Base-by-base conservation (phyloP, 2,888 invertebrate genomes). In the Mythimna ferrago region DNA sequence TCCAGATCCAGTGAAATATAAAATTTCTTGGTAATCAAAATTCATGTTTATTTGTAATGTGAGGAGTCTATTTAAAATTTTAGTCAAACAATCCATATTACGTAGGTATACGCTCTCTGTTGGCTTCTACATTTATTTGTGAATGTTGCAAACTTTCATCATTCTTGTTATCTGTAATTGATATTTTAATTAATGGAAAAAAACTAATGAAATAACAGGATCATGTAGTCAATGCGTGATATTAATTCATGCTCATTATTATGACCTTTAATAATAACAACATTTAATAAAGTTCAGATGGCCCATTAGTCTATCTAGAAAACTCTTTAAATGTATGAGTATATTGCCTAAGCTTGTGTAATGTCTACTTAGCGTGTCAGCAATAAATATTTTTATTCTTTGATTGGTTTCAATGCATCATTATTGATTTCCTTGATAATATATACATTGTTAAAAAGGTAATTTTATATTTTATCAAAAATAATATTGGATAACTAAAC, bases 1-100 rank as follows among this genome's bases (percentile, higher is more conserved):
- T 53, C 62, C 65, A 35, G 72, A 21, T 19, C 62, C 78, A 2
- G 53, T n/a, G 2, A 67, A 1, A 78, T 32, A 58, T 1, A 76
- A 6, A 38, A 68, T 16, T 1, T 70, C 60, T 38, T 38, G 14
- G 26, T 77, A 60, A 41, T 44, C 11, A 5, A 77, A 19, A 14
- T 14, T 21, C 41, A 5, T 14, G 2, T 35, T 51, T 54, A 78
- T 78, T 61, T 54, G 4, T 16, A 19, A 14, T 35, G 6, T 16
- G 11, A 5, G 35, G 0, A 60, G 44, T 68, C 0, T 58, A 26
- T 58, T 21, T 0, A 14, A 10, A 38, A 53, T n/a, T 26, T 44
- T 54, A 1, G 14, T 10, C 10, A 6, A 21, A 21, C 10, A 2
- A 41, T 62, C 53, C 6, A n/a, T 48, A 38, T 48, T 1, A 19